These are phyloP conservation scores for Chymomyza costata DNA, from an alignment of 1,140 invertebrate species.

Conservation along the genomic window DNA sequence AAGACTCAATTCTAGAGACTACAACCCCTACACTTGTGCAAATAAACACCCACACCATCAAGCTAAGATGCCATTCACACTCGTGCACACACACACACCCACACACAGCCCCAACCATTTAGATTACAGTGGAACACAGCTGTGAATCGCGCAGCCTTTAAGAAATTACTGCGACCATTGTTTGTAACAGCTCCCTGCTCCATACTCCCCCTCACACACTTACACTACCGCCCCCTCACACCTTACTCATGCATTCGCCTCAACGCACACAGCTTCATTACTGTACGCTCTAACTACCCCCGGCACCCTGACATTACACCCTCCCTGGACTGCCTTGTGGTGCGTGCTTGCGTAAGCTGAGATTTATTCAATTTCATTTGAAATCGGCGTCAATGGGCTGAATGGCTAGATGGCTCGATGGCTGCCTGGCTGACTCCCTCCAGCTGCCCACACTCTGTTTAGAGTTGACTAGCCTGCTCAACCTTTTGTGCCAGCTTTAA, in stretches of 20 bases:
- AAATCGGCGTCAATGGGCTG: constrained; percentile 51
- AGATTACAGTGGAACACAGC: constrained; percentile 36
- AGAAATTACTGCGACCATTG: constrained; percentile 39
- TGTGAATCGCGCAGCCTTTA: constrained; percentile 33
- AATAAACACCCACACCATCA: no score
- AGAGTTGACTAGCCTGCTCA: neutral
- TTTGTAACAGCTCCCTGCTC: constrained; percentile 3
- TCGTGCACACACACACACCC: no score
- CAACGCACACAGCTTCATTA: constrained; percentile 43
- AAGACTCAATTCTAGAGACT: neutral
- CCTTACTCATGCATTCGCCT: constrained; percentile 19
- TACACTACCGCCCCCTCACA: neutral
- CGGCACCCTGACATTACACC: no score
- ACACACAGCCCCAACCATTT: no score
- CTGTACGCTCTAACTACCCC: neutral
- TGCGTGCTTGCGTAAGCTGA: constrained; percentile 34
- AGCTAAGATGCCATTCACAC: no score
- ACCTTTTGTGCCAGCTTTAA: neutral
- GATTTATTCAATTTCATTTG: constrained; percentile 73
- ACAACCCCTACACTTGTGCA: neutral
- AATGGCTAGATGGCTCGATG: neutral
- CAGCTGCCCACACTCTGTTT: neutral
- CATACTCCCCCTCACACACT: neutral
- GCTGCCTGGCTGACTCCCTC: constrained; percentile 7
- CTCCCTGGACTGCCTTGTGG: no score